Evolutionary conservation across 2,113 vertebrate species (phyloP), one percentile per base, ranked within the genome.

Genomic region (Pagrus major): DNA sequence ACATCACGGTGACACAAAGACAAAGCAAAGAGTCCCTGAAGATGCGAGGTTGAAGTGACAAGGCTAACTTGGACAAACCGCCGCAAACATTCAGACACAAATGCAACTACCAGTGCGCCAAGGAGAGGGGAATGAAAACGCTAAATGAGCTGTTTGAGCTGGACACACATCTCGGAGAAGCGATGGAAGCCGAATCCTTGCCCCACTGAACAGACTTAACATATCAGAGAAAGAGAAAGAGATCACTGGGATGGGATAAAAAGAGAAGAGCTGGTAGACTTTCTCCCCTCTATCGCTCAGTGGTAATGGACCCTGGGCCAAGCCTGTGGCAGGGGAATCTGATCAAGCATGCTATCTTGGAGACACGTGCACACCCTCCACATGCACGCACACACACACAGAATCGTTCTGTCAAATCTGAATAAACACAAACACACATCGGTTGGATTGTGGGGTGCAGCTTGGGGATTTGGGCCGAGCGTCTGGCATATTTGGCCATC

Each of bases 401-500:
- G 37, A 88, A 83, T 84, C 83, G 76, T 79, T 88, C 82, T 91
- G 90, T 93, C 92, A 92, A 92, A 92, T 93, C 86, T 91, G 89
- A 91, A 93, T 93, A 93, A 93, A 94, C 87, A 92, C 88, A 89
- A 92, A 88, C 89, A 91, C 86, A 93, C 91, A 91, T 68, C 12
- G 69, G 87, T 52, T 80, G 76, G 83, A 84, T 81, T 85, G 76
- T 2, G 20, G 83, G 80, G 80, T 89, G 86, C 87, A 81, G 90
- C 93, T 83, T 75, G 65, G 90, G 93, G 93, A 92, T 94, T 94
- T 92, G 86, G 92, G 90, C 64, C 70, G 81, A 96, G 93, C 89
- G 86, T 90, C 90, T 86, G 91, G 94, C 93, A 96, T 95, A 97
- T 96, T 97, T 96, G 91, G 95, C 92, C 94, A 94, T 94, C 93